Evolutionary conservation across 2,113 vertebrate species (phyloP).

Genomic region (Acanthisitta chloris): DNA sequence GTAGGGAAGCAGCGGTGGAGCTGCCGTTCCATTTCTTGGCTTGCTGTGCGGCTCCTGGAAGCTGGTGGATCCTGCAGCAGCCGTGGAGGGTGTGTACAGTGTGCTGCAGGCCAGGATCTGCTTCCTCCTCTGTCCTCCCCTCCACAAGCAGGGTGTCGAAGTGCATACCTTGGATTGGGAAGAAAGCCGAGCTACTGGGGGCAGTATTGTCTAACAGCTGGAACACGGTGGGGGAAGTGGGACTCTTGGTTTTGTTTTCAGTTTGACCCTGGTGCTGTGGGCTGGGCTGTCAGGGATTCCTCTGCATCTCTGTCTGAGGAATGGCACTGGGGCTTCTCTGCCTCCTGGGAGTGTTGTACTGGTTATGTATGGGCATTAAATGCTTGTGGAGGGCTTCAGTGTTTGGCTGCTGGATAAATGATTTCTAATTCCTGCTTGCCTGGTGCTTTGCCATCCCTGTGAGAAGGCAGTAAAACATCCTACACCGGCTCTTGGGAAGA

Average conservation of each 20-base stretch:
- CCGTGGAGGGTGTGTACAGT: neutral
- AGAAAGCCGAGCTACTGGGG: conserved; percentile 44
- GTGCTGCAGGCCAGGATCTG: neutral
- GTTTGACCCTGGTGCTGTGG: neutral
- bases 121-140: neutral
- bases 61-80: neutral
- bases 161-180: neutral
- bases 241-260: neutral
- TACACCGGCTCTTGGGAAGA: neutral
- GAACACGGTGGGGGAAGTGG: neutral
- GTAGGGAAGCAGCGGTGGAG: neutral
- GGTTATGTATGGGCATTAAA: neutral
- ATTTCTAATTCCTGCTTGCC: neutral
- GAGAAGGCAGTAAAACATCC: neutral
- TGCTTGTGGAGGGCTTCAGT: neutral
- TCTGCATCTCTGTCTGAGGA: neutral
- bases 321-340: neutral
- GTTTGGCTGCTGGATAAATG: neutral
- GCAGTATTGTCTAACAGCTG: conserved; percentile 53
- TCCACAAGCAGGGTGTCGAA: neutral
- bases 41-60: neutral
- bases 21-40: neutral
- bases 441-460: neutral
- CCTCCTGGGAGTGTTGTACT: neutral
- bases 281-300: neutral